These are phyloP conservation scores for Zaprionus lachaisei DNA, from an alignment of 1,140 invertebrate species.

Conservation along the genomic window DNA sequence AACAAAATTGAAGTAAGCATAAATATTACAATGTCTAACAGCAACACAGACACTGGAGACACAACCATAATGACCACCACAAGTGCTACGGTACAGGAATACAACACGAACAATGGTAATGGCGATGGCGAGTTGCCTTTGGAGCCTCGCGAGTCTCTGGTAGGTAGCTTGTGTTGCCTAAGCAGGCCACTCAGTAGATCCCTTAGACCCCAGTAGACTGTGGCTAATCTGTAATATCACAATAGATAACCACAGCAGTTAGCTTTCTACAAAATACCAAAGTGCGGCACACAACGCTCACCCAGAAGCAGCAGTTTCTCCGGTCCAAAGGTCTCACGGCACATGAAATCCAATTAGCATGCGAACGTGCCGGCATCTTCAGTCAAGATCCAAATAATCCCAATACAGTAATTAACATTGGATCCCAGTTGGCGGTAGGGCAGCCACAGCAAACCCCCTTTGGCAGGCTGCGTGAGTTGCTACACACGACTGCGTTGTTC, in stretches of 20 bases:
- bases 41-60: conserved; percentile 81
- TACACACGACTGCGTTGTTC: conserved; percentile 89
- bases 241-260: conserved; percentile 92
- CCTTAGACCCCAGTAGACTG: conserved; percentile 32
- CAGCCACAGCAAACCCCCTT: conserved; percentile 83
- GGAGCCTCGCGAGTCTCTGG: conserved; percentile 76
- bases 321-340: conserved; percentile 92
- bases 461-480: conserved; percentile 87
- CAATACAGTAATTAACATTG: conserved; percentile 79
- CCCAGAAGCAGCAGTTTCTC: conserved; percentile 92
- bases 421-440: conserved; percentile 72
- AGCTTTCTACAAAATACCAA: conserved; percentile 94
- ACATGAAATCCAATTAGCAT: conserved; percentile 91
- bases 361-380: conserved; percentile 87
- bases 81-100: conserved; percentile 47
- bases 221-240: conserved; percentile 58
- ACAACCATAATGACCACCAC: conserved; percentile 67
- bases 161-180: conserved; percentile 34
- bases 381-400: conserved; percentile 74
- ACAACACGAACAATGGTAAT: conserved; percentile 16
- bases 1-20: conserved; percentile 80
- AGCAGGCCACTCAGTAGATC: conserved; percentile 3
- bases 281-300: conserved; percentile 89
- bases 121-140: conserved; percentile 23
- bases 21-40: conserved; percentile 73